Base-by-base conservation (phyloP, 2,797 vertebrate genomes). In the Bradypodion ventrale region DNA sequence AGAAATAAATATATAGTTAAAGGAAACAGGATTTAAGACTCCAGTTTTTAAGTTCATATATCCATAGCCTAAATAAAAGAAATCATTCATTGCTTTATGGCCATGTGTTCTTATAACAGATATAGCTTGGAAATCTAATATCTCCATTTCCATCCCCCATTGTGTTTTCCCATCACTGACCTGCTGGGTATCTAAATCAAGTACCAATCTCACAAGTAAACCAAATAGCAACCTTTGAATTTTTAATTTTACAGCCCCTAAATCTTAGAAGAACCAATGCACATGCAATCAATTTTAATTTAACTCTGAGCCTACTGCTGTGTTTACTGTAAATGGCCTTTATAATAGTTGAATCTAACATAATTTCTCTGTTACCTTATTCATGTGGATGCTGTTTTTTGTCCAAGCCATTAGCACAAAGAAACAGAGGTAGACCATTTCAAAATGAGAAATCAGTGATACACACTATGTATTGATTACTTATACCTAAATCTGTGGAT, bases 221-320 rank as follows among this genome's bases (percentile, higher is more conserved):
- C 29, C 70, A 90, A 91, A 88, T 77, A 93, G 5, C 60, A 91
- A 83, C 12, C 63, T 89, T 87, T 92, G 80, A 82, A 82, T 92
- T 91, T 95, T 94, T 91, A 93, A 85, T 86, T 93, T 93, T 90
- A 82, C 35, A 91, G n/a, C 86, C 79, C 56, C 83, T 89, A 37
- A 89, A 89, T 40, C 72, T 93, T 79, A 88, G 82, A 92, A 87
- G 65, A 94, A 85, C 82, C 68, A 91, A 56, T 81, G 92, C 88
- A 78, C 44, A 68, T 80, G 66, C 68, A 83, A 90, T 88, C 80
- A 87, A 69, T 93, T 92, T 89, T 87, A 93, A 93, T 92, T 93
- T 83, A 93, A 74, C 87, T 91, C 74, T 88, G 88, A 93, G 88
- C 32, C 8, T 59, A 87, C 56, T 87, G 86, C 62, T 91, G 32